These are phyloP conservation scores for Gambusia yucatana DNA, from an alignment of 2,797 vertebrate genomes.

Conservation along the genomic window DNA sequence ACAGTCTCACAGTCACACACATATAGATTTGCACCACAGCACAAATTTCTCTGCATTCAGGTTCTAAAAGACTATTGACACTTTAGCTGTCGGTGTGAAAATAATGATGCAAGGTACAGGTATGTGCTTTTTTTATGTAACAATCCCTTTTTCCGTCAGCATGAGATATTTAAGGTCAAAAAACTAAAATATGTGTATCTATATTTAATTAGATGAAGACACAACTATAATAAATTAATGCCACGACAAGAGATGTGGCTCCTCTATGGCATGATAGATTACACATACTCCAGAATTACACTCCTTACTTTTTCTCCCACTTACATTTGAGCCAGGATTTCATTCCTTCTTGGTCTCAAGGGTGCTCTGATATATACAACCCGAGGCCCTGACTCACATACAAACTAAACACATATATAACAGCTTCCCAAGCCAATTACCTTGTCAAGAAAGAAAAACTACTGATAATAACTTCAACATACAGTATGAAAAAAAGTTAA, in stretches of 20 bases:
- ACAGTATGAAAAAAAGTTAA: slow-evolving; percentile 25
- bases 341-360: slow-evolving; percentile 24
- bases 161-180: neutral
- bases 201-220: neutral
- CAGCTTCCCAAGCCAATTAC: slow-evolving; percentile 32
- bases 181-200: neutral
- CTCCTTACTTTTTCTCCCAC: slow-evolving; percentile 15
- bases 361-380: slow-evolving; percentile 25
- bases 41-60: slow-evolving; percentile 48
- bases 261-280: neutral
- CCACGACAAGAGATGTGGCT: neutral
- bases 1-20: slow-evolving; percentile 47
- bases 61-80: slow-evolving; percentile 15
- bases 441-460: slow-evolving; percentile 39
- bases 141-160: slow-evolving; percentile 1
- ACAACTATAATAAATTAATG: neutral
- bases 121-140: neutral
- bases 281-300: neutral
- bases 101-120: slow-evolving; percentile 20
- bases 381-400: slow-evolving; percentile 6
- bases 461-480: slow-evolving; percentile 46
- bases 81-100: slow-evolving; percentile 27
- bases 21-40: slow-evolving; percentile 52
- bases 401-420: slow-evolving; percentile 45
- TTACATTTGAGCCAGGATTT: slow-evolving; percentile 20